Percentiles rank a stretch among this genome's conserved stretches.
Conservation (phyloP, 2,797 vertebrate genomes). For the Thamnophis elegans region DNA sequence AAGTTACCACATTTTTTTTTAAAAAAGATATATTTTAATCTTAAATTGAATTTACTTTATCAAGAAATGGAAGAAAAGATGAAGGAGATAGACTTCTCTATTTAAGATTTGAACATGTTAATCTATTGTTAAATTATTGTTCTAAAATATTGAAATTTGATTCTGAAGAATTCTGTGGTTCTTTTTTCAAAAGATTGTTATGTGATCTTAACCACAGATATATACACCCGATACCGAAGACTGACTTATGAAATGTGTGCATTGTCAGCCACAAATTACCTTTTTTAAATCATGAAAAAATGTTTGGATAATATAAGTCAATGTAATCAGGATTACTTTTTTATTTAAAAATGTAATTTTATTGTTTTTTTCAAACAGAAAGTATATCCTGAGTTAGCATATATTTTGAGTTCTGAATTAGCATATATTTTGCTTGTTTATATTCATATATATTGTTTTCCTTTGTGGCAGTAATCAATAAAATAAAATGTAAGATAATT, state of each 20-base stretch:
- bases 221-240: background rate
- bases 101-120: background rate
- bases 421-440: background rate
- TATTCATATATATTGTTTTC: background rate
- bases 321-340: background rate
- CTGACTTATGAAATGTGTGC: background rate
- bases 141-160: background rate
- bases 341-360: background rate
- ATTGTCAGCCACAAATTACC: background rate
- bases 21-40: background rate
- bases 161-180: background rate
- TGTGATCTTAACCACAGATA: background rate
- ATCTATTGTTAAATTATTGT: background rate
- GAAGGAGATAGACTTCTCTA: background rate
- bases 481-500: too few species aligned
- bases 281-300: background rate
- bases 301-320: background rate
- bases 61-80: background rate
- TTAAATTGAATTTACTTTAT: background rate
- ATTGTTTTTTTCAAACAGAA: background rate
- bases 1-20: background rate
- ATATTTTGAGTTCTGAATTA: too few species aligned
- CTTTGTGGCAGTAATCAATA: too few species aligned
- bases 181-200: background rate
- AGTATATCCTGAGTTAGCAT: too few species aligned